Evolutionary conservation across 2,888 invertebrate species (phyloP), one percentile per base, ranked within the genome.

Genomic region (Drosophila percnosoma): DNA sequence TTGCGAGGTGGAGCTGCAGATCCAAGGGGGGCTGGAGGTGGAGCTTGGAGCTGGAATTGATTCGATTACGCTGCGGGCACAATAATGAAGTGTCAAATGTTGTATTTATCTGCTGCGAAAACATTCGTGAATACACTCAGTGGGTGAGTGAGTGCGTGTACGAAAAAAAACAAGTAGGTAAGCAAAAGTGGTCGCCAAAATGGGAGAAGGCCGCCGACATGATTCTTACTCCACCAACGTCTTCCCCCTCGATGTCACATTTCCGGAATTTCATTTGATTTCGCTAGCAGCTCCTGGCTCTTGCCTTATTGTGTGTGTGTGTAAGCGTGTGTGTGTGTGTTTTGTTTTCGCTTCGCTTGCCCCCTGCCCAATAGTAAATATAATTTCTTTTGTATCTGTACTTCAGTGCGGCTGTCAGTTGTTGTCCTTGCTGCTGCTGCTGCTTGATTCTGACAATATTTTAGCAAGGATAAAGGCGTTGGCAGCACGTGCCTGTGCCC

Each of bases 71-170:
- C 81, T 89, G 82, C 81, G 85, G 87, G 87, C 84, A 80, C 85
- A 87, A 87, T 90, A 92, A 91, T 91, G 87, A 91, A 91, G 91
- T 92, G 91, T 91, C 91, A 91, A 91, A 87, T 84, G 84, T 82
- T 83, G 91, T 91, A 89, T 91, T 91, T 90, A 91, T 91, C 87
- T 85, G 80, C 78, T 80, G 80, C 78, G 80, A 75, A 82, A 88
- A 83, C 88, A 87, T 86, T 86, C 75, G 82, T 75, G 55, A 54
- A 54, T 54, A 38, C 54, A 27, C 24, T 55, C 27, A 64, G 45
- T 27, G 53, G 66, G 64, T 58, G 60, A 49, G 63, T 58, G 42
- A 64, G 60, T 63, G 67, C 55, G 64, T 68, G 52, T 27, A 38
- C 57, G 40, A 36, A 42, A 27, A 65, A 1, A 42, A 38, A 3